A percentile compares a stretch with the other conserved stretches of the same genome.
Evolutionary conservation across 2,113 vertebrate species (phyloP).

Genomic region (Chunga burmeisteri): DNA sequence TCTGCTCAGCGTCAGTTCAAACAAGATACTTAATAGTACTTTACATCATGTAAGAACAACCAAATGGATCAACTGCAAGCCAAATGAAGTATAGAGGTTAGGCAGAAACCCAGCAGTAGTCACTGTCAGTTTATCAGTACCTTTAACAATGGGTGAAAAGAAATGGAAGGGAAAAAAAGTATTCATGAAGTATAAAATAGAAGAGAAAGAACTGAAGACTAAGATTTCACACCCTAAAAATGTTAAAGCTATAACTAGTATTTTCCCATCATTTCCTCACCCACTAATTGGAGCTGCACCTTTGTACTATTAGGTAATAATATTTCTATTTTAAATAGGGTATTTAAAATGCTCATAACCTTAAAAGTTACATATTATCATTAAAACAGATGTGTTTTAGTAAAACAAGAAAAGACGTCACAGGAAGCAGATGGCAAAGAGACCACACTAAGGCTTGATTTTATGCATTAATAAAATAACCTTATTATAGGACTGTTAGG

Average conservation of each 20-base stretch:
- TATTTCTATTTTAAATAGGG: not conserved
- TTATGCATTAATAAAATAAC: conserved; percentile 5
- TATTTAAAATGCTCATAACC: not conserved
- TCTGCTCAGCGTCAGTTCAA: not conserved
- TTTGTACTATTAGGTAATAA: not conserved
- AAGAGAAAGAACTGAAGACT: not conserved
- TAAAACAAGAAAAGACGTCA: not conserved
- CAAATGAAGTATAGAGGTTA: not conserved
- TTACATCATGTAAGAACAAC: not conserved
- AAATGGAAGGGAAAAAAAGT: no score
- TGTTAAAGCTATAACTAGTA: not conserved
- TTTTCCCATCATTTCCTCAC: not conserved
- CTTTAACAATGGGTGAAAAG: not conserved
- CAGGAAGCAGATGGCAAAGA: not conserved
- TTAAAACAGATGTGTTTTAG: conserved; percentile 4
- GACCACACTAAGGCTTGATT: not conserved
- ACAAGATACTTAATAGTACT: not conserved
- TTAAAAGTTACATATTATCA: not conserved
- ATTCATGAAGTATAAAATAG: not conserved
- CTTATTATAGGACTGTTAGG: not conserved
- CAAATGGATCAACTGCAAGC: not conserved
- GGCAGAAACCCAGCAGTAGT: not conserved
- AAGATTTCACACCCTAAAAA: not conserved
- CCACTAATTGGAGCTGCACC: not conserved
- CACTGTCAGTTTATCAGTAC: not conserved